Base-by-base conservation (phyloP, 2,797 vertebrate species). In the Lates japonicus region DNA sequence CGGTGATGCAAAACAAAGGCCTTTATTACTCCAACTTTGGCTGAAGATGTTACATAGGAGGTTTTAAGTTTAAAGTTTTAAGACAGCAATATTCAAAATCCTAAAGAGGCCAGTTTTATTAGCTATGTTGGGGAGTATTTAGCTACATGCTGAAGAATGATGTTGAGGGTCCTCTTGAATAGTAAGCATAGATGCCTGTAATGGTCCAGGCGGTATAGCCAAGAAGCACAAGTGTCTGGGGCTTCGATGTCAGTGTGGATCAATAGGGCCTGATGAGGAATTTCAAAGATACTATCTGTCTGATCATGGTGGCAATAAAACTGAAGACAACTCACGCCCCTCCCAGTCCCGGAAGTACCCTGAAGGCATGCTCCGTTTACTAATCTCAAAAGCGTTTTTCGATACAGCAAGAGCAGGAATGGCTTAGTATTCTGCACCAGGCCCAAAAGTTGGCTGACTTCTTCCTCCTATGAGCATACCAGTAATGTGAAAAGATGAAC, bases 251-350 rank as follows among this genome's bases (percentile, higher is more conserved):
- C 89, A 91, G n/a, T n/a, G 48, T 16, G 65, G 84, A 95, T 96
- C 94, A 91, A 96, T 96, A 93, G 80, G 42, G 74, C 84, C 89
- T 90, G 86, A 91, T 87, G 83, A 89, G 86, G 92, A 95, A 94
- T 95, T 91, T 93, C 88, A 94, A 94, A 94, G 94, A 94, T 94
- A 89, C 92, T 93, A 94, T 95, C 94, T 86, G 91, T 92, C 92
- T 93, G 91, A 94, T 94, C 92, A 91, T 92, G 92, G 92, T 94
- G 93, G 92, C 93, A 94, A 94, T 94, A n/a, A 95, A 95, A 95
- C 88, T 88, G 84, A 92, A 95, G 93, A 95, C 94, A 95, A 95
- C 95, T 95, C 94, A 88, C 78, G 81, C 93, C 68, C 87, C 79
- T 93, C 86, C 88, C 74, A 88, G 91, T 90, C 85, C 81, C 58